phyloP scores from a whole-genome alignment of 2,113 vertebrate genomes.

The Bostrychus sinensis region DNA sequence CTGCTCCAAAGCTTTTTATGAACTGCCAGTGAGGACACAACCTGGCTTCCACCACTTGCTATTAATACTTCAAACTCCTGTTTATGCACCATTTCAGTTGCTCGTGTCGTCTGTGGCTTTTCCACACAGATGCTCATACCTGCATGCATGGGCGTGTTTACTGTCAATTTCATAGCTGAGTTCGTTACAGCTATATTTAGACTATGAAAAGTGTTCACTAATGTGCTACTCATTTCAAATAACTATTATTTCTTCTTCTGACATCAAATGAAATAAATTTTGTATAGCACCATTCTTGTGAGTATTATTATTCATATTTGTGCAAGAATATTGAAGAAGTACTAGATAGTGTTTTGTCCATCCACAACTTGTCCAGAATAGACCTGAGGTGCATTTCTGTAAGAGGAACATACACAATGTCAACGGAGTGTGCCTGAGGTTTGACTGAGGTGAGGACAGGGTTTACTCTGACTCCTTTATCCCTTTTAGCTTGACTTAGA shows the following conservation, averaged over 20 bases:
- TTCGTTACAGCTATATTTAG: slow-evolving; percentile 11
- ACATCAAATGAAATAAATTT: no score
- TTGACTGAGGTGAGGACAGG: slow-evolving; percentile 40
- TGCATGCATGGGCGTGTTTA: slow-evolving; percentile 27
- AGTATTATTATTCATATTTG: no score
- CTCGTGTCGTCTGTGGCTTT: slow-evolving; percentile 5
- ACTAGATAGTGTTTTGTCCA: no score
- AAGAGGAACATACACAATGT: no score
- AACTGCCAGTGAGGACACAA: slow-evolving; percentile 69
- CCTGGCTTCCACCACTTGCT: slow-evolving; percentile 57
- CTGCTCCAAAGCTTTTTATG: slow-evolving; percentile 66
- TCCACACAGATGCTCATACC: slow-evolving; percentile 14
- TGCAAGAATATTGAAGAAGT: no score
- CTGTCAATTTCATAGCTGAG: slow-evolving; percentile 13
- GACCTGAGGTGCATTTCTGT: no score
- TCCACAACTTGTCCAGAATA: no score
- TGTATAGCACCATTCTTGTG: no score
- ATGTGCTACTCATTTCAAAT: not conserved
- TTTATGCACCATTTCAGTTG: slow-evolving; percentile 38
- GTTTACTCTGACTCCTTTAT: slow-evolving; percentile 57
- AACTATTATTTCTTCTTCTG: not conserved
- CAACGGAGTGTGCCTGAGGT: no score
- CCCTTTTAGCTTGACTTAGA: slow-evolving; percentile 57
- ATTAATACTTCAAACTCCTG: slow-evolving; percentile 69
- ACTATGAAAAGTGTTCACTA: not conserved